phyloP scores from a whole-genome alignment of 2,113 vertebrate species.

The Neodon shergylaensis region DNA sequence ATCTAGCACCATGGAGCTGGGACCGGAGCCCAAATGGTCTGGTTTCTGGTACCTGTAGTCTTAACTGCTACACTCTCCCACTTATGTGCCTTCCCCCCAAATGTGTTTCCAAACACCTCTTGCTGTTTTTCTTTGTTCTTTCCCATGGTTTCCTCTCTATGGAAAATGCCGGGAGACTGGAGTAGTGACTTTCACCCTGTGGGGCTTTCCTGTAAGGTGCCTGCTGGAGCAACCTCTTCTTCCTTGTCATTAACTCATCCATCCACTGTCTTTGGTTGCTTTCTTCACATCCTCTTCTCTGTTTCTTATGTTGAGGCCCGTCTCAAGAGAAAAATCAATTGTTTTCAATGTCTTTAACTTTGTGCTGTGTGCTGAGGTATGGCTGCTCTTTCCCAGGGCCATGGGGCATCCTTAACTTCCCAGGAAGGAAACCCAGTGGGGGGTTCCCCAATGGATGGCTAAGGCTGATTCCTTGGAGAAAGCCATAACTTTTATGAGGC shows the following conservation, averaged over 20 bases:
- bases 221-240: neutral
- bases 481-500: constrained; percentile 7
- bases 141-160: neutral
- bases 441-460: neutral
- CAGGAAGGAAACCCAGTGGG: no score
- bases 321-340: neutral
- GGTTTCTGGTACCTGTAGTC: neutral
- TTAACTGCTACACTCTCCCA: neutral
- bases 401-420: neutral
- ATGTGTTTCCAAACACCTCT: neutral
- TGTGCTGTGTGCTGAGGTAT: neutral
- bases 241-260: neutral
- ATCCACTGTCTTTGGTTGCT: neutral
- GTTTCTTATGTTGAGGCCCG: constrained; percentile 32
- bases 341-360: neutral
- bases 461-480: neutral
- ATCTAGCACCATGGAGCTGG: neutral
- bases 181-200: neutral
- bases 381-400: neutral
- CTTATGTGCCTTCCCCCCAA: neutral
- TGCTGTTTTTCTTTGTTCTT: neutral
- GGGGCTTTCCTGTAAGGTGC: neutral
- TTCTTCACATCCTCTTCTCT: constrained; percentile 38
- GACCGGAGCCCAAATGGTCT: neutral
- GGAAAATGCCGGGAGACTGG: neutral